Evolutionary conservation across 64 coral and sea anemone genomes (phyloP).

Genomic region (Montipora foliosa): DNA sequence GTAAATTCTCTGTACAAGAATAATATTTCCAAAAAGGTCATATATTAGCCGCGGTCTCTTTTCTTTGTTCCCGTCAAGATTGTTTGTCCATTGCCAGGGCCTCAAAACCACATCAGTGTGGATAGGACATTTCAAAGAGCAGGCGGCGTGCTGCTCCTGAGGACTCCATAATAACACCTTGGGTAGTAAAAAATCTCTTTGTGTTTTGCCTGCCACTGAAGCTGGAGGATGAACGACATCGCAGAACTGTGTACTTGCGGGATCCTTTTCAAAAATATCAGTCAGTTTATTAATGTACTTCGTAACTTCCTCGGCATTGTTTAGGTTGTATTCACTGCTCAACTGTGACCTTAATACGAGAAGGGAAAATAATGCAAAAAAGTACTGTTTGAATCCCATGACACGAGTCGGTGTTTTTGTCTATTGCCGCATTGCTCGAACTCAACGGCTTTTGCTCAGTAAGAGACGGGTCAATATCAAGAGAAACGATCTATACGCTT

Average conservation of each 20-base stretch:
- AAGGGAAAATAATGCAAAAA: background rate
- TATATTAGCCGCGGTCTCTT: conserved; percentile 25
- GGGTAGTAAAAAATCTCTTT: background rate
- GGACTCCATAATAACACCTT: conserved; percentile 60
- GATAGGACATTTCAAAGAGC: background rate
- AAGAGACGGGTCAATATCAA: too few species aligned
- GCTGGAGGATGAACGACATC: background rate
- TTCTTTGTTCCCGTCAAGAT: background rate
- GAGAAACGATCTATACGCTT: too few species aligned
- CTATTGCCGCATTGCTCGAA: too few species aligned
- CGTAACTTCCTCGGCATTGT: conserved; percentile 20
- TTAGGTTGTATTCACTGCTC: conserved; percentile 1
- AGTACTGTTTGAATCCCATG: too few species aligned
- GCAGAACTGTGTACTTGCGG: background rate
- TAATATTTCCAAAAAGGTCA: conserved; percentile 53
- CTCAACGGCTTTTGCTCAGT: too few species aligned
- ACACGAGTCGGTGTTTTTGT: too few species aligned
- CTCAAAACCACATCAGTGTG: background rate
- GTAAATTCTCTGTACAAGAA: conserved; percentile 58
- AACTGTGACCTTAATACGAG: background rate
- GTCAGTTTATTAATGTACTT: conserved; percentile 44
- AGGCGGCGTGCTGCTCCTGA: conserved; percentile 30
- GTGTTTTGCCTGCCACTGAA: background rate
- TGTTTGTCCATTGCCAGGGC: conserved; percentile 33
- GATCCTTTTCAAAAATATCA: conserved; percentile 28